phyloP scores from a whole-genome alignment of 1,140 invertebrate species.

The Chelonus insularis region DNA sequence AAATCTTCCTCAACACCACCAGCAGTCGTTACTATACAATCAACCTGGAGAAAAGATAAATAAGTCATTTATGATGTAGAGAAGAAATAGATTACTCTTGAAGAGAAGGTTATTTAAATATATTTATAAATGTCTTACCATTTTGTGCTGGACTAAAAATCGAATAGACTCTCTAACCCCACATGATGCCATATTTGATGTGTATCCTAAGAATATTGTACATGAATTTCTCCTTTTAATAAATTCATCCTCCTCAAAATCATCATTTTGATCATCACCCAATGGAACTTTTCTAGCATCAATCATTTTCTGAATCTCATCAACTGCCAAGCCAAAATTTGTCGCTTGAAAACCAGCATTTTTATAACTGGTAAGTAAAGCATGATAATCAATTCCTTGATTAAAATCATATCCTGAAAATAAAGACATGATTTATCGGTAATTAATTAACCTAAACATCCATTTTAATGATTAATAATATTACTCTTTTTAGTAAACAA shows the following conservation, averaged over 20 bases:
- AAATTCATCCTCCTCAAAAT: constrained; percentile 76
- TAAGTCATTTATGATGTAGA: background rate
- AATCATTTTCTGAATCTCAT: constrained; percentile 94
- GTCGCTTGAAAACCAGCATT: constrained; percentile 95
- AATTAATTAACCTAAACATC: constrained; percentile 4
- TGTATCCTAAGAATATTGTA: constrained; percentile 97
- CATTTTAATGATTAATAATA: constrained; percentile 3
- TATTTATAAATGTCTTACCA: constrained; percentile 58
- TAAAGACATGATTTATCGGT: constrained; percentile 12
- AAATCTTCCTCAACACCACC: constrained; percentile 99
- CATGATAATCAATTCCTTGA: constrained; percentile 84
- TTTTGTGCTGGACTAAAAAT: constrained; percentile 87
- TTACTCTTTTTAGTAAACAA: no score
- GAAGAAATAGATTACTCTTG: background rate
- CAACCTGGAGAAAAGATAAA: constrained; percentile 66
- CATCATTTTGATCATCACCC: constrained; percentile 67
- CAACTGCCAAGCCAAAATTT: constrained; percentile 87
- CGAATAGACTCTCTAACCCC: constrained; percentile 90
- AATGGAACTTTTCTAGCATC: constrained; percentile 68
- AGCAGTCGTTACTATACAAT: constrained; percentile 96
- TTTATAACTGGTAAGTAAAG: constrained; percentile 79
- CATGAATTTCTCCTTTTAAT: constrained; percentile 80
- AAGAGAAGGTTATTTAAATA: background rate
- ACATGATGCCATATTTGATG: constrained; percentile 96
- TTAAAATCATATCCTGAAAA: constrained; percentile 88